Evolutionary conservation across 2,888 invertebrate species (phyloP), one percentile per base, ranked within the genome.

Genomic region (Scaptomyza parva): DNA sequence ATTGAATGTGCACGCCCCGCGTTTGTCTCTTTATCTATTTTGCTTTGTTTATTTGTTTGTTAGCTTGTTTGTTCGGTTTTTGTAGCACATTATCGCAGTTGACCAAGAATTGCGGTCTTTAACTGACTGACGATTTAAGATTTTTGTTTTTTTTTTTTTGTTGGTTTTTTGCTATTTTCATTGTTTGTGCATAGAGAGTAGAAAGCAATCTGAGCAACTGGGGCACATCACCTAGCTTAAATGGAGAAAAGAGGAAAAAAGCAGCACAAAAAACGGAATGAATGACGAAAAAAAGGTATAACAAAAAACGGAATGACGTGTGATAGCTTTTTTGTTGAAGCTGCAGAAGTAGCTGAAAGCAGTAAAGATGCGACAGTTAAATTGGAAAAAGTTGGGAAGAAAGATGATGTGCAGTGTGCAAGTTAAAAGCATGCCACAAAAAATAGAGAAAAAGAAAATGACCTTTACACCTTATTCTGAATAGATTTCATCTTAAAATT

Each of bases 1-100:
- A 86, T 84, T 79, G 73, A 88, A 86, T 76, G 71, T 78, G 83
- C 67, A 37, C 37, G 54, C 68, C 48, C 62, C 33, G 55, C 57
- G 7, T 14, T 63, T 44, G 40, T 52, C 57, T 54, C 48, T 64
- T 57, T 64, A 28, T 60, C 24, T 55, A 41, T 70, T 59, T 52
- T n/a, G n/a, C 47, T 9, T 40, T 30, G 17, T 30, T 22, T 30
- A 40, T 44, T 58, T 62, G 55, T 55, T 45, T 69, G 53, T 26
- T 58, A 53, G 69, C 54, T 43, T 60, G 28, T 26, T 43, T 65
- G 47, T 64, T 58, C 40, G 57, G 30, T 26, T 40, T 65, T 58
- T 64, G 50, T 57, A 57, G 41, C 53, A 55, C 37, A 44, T 50
- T 30, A 35, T 11, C 35, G 54, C 53, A 14, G 28, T 22, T 52